Conservation (phyloP, 2,888 invertebrate species). For the Asteroscopus sphinx region DNA sequence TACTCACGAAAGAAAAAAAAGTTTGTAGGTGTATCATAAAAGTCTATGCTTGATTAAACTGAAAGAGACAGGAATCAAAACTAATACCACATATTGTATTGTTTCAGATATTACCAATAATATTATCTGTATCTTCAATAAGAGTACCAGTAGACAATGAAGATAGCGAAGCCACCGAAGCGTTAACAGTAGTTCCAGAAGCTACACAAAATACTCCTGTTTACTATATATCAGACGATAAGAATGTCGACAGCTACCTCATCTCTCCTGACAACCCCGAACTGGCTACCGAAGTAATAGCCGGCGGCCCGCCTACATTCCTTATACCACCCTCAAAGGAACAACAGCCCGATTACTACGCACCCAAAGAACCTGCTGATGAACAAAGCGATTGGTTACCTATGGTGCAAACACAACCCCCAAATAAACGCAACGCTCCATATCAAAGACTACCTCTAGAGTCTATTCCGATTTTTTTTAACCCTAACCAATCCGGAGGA, state of each 20-base stretch:
- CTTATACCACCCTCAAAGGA: constrained; percentile 77
- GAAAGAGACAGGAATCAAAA: neutral
- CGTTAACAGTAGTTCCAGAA: constrained; percentile 50
- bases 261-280: constrained; percentile 74
- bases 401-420: constrained; percentile 63
- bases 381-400: constrained; percentile 84
- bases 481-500: constrained; percentile 50
- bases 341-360: constrained; percentile 69
- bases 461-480: constrained; percentile 63
- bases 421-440: constrained; percentile 45
- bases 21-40: neutral
- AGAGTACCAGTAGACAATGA: constrained; percentile 76
- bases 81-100: constrained; percentile 9
- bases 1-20: too few species aligned
- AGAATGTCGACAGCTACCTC: constrained; percentile 74
- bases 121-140: constrained; percentile 69
- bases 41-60: neutral
- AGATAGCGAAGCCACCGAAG: constrained; percentile 59
- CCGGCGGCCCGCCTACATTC: constrained; percentile 78
- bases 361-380: constrained; percentile 67
- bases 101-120: constrained; percentile 75
- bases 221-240: constrained; percentile 73
- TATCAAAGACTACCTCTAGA: constrained; percentile 49
- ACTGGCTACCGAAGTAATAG: constrained; percentile 65
- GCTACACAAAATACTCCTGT: constrained; percentile 65